Conservation (phyloP, 1,140 invertebrate species). For the Lucilia sericata region DNA sequence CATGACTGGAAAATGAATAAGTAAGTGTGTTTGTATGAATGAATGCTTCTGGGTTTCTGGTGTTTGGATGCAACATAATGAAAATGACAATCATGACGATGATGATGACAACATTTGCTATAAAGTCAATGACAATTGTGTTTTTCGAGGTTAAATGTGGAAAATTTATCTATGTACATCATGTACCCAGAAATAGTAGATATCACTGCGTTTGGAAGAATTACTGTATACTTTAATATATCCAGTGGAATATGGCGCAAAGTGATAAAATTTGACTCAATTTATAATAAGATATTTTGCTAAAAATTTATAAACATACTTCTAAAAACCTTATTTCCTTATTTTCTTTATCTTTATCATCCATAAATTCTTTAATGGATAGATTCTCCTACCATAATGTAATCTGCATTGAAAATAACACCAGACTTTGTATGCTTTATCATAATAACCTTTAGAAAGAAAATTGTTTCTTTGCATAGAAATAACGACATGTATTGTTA, state of each 20-base stretch:
- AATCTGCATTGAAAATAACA: neutral
- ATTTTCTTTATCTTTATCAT: no score
- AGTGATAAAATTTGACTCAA: no score
- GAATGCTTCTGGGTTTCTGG: slow-evolving; percentile 1
- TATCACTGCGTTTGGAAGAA: neutral
- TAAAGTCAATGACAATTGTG: slow-evolving; percentile 16
- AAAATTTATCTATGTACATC: slow-evolving; percentile 17
- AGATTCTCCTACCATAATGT: neutral
- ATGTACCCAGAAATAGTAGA: neutral
- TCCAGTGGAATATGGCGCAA: neutral
- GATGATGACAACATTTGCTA: slow-evolving; percentile 5
- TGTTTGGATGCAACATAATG: neutral
- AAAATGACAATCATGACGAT: slow-evolving; percentile 11
- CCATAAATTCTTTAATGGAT: no score
- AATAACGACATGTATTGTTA: neutral
- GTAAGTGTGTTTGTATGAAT: neutral
- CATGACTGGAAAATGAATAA: neutral
- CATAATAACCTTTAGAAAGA: neutral
- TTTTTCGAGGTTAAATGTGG: neutral
- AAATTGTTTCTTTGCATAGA: neutral
- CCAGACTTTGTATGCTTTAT: neutral
- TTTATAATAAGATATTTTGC: no score
- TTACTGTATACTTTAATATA: no score
- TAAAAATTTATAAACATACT: no score
- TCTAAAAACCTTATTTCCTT: no score